Percentiles rank a stretch among this genome's conserved stretches.
phyloP scores from a whole-genome alignment of 1,140 invertebrate genomes.

The Cylas formicarius region DNA sequence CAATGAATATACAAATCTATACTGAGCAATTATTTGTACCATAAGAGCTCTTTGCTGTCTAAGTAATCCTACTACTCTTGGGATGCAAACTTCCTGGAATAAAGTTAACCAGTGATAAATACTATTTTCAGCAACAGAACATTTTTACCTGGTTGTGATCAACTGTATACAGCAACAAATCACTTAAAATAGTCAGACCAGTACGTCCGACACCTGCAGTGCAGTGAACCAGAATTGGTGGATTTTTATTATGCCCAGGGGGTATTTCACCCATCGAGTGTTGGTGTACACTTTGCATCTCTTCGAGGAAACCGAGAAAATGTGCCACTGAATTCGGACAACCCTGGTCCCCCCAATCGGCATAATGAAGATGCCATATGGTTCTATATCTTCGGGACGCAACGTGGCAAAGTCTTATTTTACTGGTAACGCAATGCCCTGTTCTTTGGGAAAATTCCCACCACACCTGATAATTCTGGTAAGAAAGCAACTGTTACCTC shows the following conservation, averaged over 20 bases:
- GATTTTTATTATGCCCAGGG: constrained; percentile 59
- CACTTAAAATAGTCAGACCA: constrained; percentile 69
- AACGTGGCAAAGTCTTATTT: constrained; percentile 50
- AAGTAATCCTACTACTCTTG: constrained; percentile 64
- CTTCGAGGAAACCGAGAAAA: constrained; percentile 67
- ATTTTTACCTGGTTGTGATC: constrained; percentile 73
- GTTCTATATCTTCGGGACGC: constrained; percentile 51
- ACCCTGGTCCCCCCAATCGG: constrained; percentile 67
- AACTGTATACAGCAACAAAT: constrained; percentile 74
- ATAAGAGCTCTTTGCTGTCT: constrained; percentile 78
- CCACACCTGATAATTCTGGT: constrained; percentile 60
- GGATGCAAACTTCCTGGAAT: constrained; percentile 67
- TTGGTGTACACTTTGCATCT: constrained; percentile 72
- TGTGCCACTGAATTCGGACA: constrained; percentile 38
- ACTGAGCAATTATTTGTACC: constrained; percentile 81
- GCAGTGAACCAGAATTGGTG: constrained; percentile 64
- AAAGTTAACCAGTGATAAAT: neutral
- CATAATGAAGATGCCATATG: constrained; percentile 77
- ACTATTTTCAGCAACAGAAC: neutral
- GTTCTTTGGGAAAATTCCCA: constrained; percentile 56
- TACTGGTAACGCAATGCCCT: constrained; percentile 53
- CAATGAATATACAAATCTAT: constrained; percentile 80
- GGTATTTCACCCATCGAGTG: constrained; percentile 60
- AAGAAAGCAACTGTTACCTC: constrained; percentile 1
- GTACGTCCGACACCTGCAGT: constrained; percentile 62